Percentiles rank a stretch among this genome's conserved stretches.
phyloP scores from a whole-genome alignment of 1,140 invertebrate species.

The Eufriesea mexicana region DNA sequence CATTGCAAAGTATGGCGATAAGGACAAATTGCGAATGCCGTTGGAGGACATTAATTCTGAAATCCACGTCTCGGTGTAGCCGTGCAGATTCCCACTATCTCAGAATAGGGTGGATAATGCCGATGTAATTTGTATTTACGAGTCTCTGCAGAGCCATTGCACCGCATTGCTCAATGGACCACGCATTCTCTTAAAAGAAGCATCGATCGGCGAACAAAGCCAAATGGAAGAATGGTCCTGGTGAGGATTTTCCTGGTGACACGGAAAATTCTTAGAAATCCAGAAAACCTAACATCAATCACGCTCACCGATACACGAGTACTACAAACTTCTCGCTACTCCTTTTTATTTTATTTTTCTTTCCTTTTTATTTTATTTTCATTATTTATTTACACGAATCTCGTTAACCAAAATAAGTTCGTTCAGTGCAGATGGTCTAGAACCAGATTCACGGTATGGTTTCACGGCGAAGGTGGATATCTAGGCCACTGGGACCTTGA shows the following conservation, averaged over 20 bases:
- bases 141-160: constrained; percentile 26
- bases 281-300: background rate
- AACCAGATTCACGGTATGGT: constrained; percentile 24
- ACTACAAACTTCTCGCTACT: too few relatives aligned
- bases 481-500: constrained; percentile 1
- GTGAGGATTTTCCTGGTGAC: background rate
- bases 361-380: too few relatives aligned
- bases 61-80: background rate
- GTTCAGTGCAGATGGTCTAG: background rate
- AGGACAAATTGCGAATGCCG: background rate
- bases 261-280: background rate
- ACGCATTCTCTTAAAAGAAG: constrained; percentile 16
- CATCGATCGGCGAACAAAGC: constrained; percentile 24
- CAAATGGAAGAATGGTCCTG: background rate
- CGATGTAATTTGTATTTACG: constrained; percentile 49
- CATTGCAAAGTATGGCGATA: background rate
- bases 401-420: constrained; percentile 27
- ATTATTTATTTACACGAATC: background rate
- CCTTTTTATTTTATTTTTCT: background rate
- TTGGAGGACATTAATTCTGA: background rate
- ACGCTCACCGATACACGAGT: background rate
- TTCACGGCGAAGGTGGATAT: constrained; percentile 1
- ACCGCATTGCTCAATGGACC: constrained; percentile 21
- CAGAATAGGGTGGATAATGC: constrained; percentile 27
- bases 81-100: background rate